Conservation (phyloP, 2,888 invertebrate genomes). For the Ormyrus pomaceus region DNA sequence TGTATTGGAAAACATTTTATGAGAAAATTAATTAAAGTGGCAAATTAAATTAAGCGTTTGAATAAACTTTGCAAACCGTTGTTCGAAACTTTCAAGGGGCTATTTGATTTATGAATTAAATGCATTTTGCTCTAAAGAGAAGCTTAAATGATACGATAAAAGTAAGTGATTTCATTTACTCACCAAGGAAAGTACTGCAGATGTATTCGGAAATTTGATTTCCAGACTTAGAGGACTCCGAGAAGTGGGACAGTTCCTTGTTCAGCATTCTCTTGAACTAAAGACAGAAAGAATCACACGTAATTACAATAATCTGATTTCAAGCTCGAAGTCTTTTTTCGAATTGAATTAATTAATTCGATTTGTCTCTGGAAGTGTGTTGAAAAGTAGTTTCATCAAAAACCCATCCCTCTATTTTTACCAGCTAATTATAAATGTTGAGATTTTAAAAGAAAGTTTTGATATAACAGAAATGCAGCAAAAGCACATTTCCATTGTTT, state of each 20-base stretch:
- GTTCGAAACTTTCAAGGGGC: background rate
- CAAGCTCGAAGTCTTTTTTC: background rate
- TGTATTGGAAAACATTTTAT: slow-evolving; percentile 29
- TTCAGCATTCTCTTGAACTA: slow-evolving; percentile 99
- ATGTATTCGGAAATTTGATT: slow-evolving; percentile 99
- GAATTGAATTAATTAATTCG: too few relatives aligned
- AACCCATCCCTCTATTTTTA: too few relatives aligned
- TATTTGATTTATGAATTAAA: background rate
- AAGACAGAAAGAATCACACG: slow-evolving; percentile 73
- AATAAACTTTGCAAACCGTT: slow-evolving; percentile 14
- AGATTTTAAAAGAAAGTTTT: too few relatives aligned
- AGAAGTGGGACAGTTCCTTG: slow-evolving; percentile 99
- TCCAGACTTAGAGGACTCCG: slow-evolving; percentile 98
- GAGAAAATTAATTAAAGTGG: slow-evolving; percentile 27
- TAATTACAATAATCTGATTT: slow-evolving; percentile 5
- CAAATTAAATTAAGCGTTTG: slow-evolving; percentile 16
- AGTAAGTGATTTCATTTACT: slow-evolving; percentile 75
- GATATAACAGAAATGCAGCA: too few relatives aligned
- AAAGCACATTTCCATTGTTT: too few relatives aligned
- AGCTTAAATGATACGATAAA: background rate
- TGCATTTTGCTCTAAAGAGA: background rate
- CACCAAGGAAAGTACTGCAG: slow-evolving; percentile 99
- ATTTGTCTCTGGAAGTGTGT: too few relatives aligned
- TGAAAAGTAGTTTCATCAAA: too few relatives aligned
- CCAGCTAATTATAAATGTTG: too few relatives aligned